These are phyloP conservation scores for Atherix ibis DNA, from an alignment of 2,888 invertebrate species.

Conservation along the genomic window DNA sequence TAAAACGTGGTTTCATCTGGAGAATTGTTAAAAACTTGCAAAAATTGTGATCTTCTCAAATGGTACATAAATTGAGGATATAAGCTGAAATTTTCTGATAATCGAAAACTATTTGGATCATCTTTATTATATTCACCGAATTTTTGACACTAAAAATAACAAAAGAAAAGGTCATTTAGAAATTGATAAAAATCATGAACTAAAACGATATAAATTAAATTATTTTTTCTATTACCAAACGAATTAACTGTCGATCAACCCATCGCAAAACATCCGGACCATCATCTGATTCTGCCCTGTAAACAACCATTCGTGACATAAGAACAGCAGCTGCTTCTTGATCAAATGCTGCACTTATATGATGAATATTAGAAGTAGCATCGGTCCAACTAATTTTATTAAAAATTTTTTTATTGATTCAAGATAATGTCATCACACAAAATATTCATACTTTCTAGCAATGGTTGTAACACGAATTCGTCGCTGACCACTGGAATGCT, in stretches of 20 bases:
- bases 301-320: constrained; percentile 93
- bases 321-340: constrained; percentile 96
- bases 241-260: constrained; percentile 95
- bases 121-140: constrained; percentile 98
- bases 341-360: constrained; percentile 90
- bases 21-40: constrained; percentile 99
- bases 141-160: constrained; percentile 78
- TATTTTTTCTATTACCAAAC: constrained; percentile 48
- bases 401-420: constrained; percentile 3
- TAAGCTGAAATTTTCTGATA: constrained; percentile 91
- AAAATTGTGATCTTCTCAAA: constrained; percentile 90
- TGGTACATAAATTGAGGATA: constrained; percentile 99
- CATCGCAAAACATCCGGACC: constrained; percentile 96
- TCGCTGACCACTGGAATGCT: constrained; percentile 89
- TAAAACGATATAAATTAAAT: too few species aligned
- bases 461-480: constrained; percentile 93
- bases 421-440: neutral
- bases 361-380: constrained; percentile 73
- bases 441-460: constrained; percentile 67
- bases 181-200: too few species aligned
- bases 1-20: constrained; percentile 99
- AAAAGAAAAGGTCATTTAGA: too few species aligned
- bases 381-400: constrained; percentile 93
- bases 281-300: constrained; percentile 86
- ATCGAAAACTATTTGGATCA: constrained; percentile 88